Conservation (phyloP, 2,888 invertebrate genomes). For the Patella pellucida region DNA sequence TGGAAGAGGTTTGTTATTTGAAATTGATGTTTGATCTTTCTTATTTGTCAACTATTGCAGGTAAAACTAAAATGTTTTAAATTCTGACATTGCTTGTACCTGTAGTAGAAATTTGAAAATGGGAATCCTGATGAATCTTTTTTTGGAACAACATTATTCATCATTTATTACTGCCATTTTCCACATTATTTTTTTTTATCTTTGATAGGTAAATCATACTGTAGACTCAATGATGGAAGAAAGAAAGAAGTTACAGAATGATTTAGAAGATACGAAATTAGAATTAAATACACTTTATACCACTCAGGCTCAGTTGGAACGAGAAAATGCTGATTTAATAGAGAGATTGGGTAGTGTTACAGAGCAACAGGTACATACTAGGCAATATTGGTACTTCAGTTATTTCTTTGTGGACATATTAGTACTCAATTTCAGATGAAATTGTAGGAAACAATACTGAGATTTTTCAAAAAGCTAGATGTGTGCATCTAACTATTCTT, state of each 20-base stretch:
- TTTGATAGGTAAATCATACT: slow-evolving; percentile 61
- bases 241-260: slow-evolving; percentile 54
- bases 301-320: slow-evolving; percentile 52
- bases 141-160: background rate
- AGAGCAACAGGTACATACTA: slow-evolving; percentile 54
- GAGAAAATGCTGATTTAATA: slow-evolving; percentile 60
- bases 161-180: too few species aligned
- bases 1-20: slow-evolving; percentile 58
- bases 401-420: too few species aligned
- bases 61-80: too few species aligned
- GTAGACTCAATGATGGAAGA: slow-evolving; percentile 65
- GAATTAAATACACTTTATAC: slow-evolving; percentile 53
- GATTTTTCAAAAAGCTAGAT: too few species aligned
- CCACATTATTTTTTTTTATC: too few species aligned
- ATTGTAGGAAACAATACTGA: too few species aligned
- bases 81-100: too few species aligned
- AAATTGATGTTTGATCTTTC: background rate
- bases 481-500: too few species aligned
- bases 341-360: slow-evolving; percentile 60
- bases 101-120: background rate
- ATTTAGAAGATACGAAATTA: slow-evolving; percentile 53
- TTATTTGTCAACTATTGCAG: too few species aligned
- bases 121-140: background rate
- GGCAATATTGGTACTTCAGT: too few species aligned
- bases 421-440: too few species aligned